A percentile compares a stretch with the other conserved stretches of the same genome.
Conservation (phyloP, 2,113 vertebrate genomes). For the Alexandromys fortis region DNA sequence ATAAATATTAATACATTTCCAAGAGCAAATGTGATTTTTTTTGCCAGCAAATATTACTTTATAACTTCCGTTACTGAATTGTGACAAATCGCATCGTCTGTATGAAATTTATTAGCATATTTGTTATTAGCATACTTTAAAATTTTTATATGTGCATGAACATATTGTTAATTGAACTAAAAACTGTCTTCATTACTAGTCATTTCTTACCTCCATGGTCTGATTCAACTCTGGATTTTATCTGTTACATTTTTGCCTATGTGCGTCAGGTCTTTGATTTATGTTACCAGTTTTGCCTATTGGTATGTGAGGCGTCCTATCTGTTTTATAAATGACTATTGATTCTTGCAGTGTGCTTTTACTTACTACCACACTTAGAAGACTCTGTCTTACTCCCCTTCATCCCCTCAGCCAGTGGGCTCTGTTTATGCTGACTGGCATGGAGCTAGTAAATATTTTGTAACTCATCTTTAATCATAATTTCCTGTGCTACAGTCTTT, state of each 20-base stretch:
- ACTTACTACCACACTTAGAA: neutral
- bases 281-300: neutral
- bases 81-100: neutral
- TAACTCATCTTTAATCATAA: neutral
- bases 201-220: neutral
- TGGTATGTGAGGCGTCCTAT: neutral
- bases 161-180: neutral
- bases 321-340: neutral
- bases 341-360: neutral
- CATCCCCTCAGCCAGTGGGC: neutral
- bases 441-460: neutral
- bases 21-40: neutral
- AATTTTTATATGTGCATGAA: neutral
- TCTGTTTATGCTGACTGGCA: neutral
- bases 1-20: slow-evolving; percentile 13
- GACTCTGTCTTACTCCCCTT: neutral
- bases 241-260: neutral
- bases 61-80: neutral
- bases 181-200: neutral
- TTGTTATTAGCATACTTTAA: neutral
- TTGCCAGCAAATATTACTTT: neutral
- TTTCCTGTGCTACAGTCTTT: neutral
- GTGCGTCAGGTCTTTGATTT: neutral
- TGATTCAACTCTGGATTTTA: neutral
- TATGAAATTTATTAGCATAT: neutral